Conservation (phyloP, 2,797 vertebrate species). For the Adelosebastes latens region DNA sequence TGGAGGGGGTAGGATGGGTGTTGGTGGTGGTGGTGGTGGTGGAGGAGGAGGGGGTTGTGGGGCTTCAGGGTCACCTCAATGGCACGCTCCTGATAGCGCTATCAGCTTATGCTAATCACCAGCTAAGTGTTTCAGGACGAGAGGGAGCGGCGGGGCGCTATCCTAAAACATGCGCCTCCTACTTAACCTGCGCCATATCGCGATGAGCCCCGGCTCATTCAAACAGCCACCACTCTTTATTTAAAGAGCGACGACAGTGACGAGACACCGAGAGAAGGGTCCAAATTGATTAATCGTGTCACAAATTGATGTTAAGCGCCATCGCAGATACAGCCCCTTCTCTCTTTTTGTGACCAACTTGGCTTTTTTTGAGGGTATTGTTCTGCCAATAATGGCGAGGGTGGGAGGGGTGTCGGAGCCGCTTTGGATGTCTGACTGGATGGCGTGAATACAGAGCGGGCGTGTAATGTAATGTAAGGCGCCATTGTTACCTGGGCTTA, state of each 20-base stretch:
- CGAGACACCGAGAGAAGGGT: conserved; percentile 11
- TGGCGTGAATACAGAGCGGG: conserved; percentile 55
- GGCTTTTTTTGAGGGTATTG: conserved; percentile 75
- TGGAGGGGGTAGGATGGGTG: conserved; percentile 19
- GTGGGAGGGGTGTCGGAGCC: conserved; percentile 39
- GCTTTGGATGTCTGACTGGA: conserved; percentile 67
- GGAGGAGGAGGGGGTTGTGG: not conserved
- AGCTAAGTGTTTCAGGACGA: conserved; percentile 84
- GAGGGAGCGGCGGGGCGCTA: conserved; percentile 67
- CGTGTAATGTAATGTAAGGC: conserved; percentile 70
- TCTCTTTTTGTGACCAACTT: conserved; percentile 56
- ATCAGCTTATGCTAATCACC: conserved; percentile 88
- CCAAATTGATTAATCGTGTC: conserved; percentile 84
- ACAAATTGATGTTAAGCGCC: conserved; percentile 82
- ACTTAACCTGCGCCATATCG: conserved; percentile 85
- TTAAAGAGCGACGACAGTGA: conserved; percentile 57
- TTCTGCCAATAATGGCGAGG: conserved; percentile 75
- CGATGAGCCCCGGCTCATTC: conserved; percentile 77
- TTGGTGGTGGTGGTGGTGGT: conserved; percentile 5
- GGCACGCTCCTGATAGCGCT: conserved; percentile 81
- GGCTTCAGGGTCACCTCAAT: conserved; percentile 82
- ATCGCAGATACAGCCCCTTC: conserved; percentile 49
- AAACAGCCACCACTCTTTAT: conserved; percentile 60
- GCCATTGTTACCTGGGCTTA: conserved; percentile 73
- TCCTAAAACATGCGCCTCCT: conserved; percentile 80